These are phyloP conservation scores for Ptilodon capucinus DNA, from an alignment of 2,888 invertebrate genomes.

Conservation along the genomic window DNA sequence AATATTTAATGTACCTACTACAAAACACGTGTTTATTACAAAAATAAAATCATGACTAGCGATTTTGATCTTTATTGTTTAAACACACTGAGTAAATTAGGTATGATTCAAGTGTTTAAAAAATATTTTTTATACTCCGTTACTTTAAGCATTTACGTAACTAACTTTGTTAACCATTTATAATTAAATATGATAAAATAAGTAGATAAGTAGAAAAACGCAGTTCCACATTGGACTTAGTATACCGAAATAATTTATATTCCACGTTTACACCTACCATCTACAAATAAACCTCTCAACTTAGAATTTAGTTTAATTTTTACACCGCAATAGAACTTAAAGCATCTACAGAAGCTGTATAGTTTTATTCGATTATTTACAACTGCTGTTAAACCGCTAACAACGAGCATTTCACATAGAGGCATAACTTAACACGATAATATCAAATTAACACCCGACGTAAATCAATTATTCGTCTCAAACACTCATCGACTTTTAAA, in stretches of 20 bases:
- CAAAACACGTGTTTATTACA: background rate
- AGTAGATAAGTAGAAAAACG: no score
- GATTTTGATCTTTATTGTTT: background rate
- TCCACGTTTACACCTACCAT: no score
- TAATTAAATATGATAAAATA: no score
- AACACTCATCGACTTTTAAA: conserved; percentile 80
- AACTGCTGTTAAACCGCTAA: conserved; percentile 17
- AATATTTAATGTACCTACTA: background rate
- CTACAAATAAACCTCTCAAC: no score
- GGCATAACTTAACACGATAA: conserved; percentile 46
- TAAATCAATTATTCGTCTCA: conserved; percentile 80
- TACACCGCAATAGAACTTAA: background rate
- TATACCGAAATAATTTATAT: no score
- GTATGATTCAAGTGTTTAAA: background rate
- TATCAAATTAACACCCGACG: conserved; percentile 71
- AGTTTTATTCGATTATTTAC: background rate
- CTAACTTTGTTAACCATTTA: no score
- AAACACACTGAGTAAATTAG: background rate
- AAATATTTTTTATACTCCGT: background rate
- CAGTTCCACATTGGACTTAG: no score
- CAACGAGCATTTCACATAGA: conserved; percentile 22
- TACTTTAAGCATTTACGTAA: no score
- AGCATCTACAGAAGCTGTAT: background rate
- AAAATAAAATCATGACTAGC: background rate
- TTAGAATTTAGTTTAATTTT: no score